Base-by-base conservation (phyloP, 2,888 invertebrate genomes). In the Chelonus formosanus region DNA sequence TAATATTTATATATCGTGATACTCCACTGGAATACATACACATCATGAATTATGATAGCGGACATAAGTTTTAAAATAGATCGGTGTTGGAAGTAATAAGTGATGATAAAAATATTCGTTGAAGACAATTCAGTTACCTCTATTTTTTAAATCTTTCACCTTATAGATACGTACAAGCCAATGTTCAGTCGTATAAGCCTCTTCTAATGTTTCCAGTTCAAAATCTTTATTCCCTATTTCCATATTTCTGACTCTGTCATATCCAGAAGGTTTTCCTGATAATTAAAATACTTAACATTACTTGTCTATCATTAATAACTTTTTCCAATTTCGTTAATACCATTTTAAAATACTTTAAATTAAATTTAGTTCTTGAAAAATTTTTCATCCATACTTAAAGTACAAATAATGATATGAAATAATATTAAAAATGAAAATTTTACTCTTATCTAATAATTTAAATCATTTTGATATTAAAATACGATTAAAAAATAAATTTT, bases 191-290 rank as follows among this genome's bases (percentile, higher is more conserved):
- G 98, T 99, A 86, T 98, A 98, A 0, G 98, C 98, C 86, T 99
- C 98, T 85, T 99, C 98, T n/a, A 98, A 86, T n/a, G 96, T 95
- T 82, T 97, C 96, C 70, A 99, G 86, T 84, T 97, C 96, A 86
- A 98, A 97, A 85, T 99, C 96, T 86, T 99, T 99, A 86, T 97
- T 96, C 73, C 98, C 98, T 77, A 99, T 98, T 86, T 98, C 98
- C n/a, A 96, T 94, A 75, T 94, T 93, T 63, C 98, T 89, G 0
- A 98, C 98, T 76, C 98, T 89, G 86, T 98, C 98, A 84, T 94
- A 99, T 10, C 98, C 98, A 2, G 97, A 92, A 44, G 97, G 96
- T 76, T 96, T 97, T 47, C 95, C 95, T 89, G 84, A 69, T 71
- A 65, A 67, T 10, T 3, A 47, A 63, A 36, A n/a, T 34, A 59